These are phyloP conservation scores for Silurus asotus DNA, from an alignment of 2,113 vertebrate species.

Conservation along the genomic window DNA sequence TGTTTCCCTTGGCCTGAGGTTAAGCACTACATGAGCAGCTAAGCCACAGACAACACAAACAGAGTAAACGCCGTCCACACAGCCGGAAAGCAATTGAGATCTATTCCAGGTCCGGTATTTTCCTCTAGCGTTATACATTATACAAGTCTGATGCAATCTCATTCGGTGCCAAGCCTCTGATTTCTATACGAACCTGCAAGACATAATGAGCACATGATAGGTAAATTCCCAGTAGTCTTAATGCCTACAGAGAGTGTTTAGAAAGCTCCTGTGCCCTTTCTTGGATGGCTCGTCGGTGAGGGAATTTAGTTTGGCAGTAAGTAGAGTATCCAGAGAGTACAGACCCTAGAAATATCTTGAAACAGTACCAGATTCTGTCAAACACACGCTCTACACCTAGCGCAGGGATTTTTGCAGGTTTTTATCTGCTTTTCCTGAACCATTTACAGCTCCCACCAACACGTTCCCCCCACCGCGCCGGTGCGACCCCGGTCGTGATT, in stretches of 20 bases:
- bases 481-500: slow-evolving; percentile 49
- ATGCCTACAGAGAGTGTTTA: slow-evolving; percentile 27
- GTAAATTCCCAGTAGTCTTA: slow-evolving; percentile 32
- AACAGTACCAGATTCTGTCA: slow-evolving; percentile 41
- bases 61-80: not conserved
- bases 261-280: slow-evolving; percentile 42
- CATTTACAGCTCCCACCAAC: slow-evolving; percentile 44
- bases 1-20: slow-evolving; percentile 56
- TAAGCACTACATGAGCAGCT: slow-evolving; percentile 41
- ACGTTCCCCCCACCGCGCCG: slow-evolving; percentile 6
- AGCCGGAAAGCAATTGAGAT: not conserved
- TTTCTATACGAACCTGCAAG: slow-evolving; percentile 29
- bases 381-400: slow-evolving; percentile 28
- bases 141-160: slow-evolving; percentile 25
- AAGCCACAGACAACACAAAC: slow-evolving; percentile 42
- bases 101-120: slow-evolving; percentile 12
- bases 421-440: slow-evolving; percentile 51
- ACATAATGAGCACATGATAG: slow-evolving; percentile 27
- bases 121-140: not conserved
- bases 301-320: slow-evolving; percentile 44
- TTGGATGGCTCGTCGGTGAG: slow-evolving; percentile 41
- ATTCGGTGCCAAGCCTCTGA: slow-evolving; percentile 13
- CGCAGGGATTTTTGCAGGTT: slow-evolving; percentile 36
- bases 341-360: slow-evolving; percentile 44
- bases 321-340: slow-evolving; percentile 39